Base-by-base conservation (phyloP, 2,888 invertebrate genomes). In the Drosophila prolongata region DNA sequence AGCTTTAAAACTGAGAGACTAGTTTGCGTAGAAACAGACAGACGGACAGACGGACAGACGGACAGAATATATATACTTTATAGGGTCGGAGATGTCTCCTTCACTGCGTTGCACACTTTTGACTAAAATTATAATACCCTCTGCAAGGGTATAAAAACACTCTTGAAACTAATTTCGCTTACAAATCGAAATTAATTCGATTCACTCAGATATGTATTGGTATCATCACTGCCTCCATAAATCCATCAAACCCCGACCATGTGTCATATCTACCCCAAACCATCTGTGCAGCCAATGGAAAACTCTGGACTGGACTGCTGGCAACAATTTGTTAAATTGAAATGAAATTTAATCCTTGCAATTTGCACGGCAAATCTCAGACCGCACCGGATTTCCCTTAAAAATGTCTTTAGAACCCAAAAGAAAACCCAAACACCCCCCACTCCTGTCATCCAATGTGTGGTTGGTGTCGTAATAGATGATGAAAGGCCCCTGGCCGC, bases 291-390 rank as follows among this genome's bases (percentile, higher is more conserved):
- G 13, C 30, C 38, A 13, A 27, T 14, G 24, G 37, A 34, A 44
- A 27, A 40, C 53, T 10, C 13, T 40, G 38, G 44, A 38, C 44
- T n/a, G 37, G 38, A 27, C 50, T 42, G 37, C 57, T 56, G 67
- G 70, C 64, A 71, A 69, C 78, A 82, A 77, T 83, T 79, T 83
- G 72, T 68, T 66, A 82, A 80, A 80, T 79, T 80, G 80, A 85
- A 85, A 82, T 82, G 76, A 85, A 84, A 85, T 85, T 85, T 76
- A 79, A 84, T 80, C 79, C 76, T 74, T 85, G 80, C 80, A 84
- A 83, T 85, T 82, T 83, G 83, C 79, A 83, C 80, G 80, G 54
- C 78, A 83, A 59, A 83, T 84, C 85, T 83, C 59, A 56, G 72
- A 19, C 79, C 71, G 64, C 83, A 78, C 74, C 80, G 74, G 58